A percentile compares a stretch with the other conserved stretches of the same genome.
phyloP scores from a whole-genome alignment of 2,113 vertebrate species.

The Otus sunia region DNA sequence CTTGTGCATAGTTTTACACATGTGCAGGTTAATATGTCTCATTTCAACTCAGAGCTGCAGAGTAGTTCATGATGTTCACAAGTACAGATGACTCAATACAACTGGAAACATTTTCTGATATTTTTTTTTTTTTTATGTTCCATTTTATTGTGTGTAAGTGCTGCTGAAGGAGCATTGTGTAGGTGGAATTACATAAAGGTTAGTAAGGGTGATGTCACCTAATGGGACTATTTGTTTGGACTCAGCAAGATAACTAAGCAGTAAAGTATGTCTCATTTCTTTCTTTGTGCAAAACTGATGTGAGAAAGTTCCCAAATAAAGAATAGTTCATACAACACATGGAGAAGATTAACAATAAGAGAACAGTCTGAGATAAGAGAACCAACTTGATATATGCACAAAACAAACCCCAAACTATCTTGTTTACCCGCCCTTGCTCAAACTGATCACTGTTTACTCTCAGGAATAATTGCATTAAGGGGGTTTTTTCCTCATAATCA shows the following conservation, averaged over 20 bases:
- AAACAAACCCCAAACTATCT: not conserved
- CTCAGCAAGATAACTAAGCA: conserved; percentile 37
- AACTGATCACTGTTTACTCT: not conserved
- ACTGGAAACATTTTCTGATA: conserved; percentile 15
- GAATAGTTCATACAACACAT: not conserved
- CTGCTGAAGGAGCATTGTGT: conserved; percentile 32
- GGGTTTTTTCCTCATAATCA: not conserved
- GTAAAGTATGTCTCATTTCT: conserved; percentile 44
- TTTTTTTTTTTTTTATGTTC: not conserved
- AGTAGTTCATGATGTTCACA: not conserved
- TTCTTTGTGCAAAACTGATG: not conserved
- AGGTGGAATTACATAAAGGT: conserved; percentile 60
- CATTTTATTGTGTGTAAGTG: not conserved
- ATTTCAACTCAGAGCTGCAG: not conserved
- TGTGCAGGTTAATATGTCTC: not conserved
- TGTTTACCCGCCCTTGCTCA: not conserved
- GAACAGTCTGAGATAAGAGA: not conserved
- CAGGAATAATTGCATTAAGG: not conserved
- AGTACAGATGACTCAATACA: conserved; percentile 34
- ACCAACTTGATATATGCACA: not conserved
- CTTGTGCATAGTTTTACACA: not conserved
- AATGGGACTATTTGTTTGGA: conserved; percentile 46
- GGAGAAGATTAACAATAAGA: not conserved
- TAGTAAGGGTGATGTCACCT: conserved; percentile 62
- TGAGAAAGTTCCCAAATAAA: not conserved